Base-by-base conservation (phyloP, 2,797 vertebrate species). In the Danio jaintianensis region DNA sequence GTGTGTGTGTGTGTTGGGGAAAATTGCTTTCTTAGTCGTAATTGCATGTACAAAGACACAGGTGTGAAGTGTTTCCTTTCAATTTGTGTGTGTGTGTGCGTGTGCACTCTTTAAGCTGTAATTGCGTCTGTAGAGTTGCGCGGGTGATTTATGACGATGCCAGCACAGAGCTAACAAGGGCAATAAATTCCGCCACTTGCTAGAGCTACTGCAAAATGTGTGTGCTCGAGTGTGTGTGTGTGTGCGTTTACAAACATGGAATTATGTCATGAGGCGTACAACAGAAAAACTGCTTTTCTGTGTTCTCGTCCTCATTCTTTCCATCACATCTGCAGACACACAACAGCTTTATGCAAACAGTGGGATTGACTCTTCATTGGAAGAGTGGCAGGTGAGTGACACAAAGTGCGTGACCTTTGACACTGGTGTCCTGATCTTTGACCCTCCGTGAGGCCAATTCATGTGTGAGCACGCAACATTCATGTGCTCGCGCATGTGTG, bases 101-200 rank as follows among this genome's bases (percentile, higher is more conserved):
- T 2, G 2, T 50, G 13, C 72, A 58, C 67, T 77, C 58, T 82
- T 82, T 55, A 70, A 73, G 81, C 85, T 88, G 85, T 91, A 89
- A 90, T 89, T 90, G 88, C 79, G 79, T 90, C 87, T 85, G 85
- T 83, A 81, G 86, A 84, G 83, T 86, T 91, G 87, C 69, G 78
- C 61, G 83, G 72, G 86, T 92, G 90, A 92, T 91, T 91, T 91
- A 91, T 91, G 87, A 86, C 84, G 82, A 82, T 89, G 88, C 89
- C 88, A 90, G 82, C 69, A 73, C 87, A 85, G 48, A 9, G 87
- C 86, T 90, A 91, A 91, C 87, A 91, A 91, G 90, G 83, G 82
- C 86, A 82, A 90, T 90, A 88, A 90, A 91, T 91, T 88, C 82
- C 84, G 74, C 69, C 58, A 83, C 79, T 81, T 81, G 70, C 62